Conservation (phyloP, 2,113 vertebrate genomes). For the Hiodon tergisus region DNA sequence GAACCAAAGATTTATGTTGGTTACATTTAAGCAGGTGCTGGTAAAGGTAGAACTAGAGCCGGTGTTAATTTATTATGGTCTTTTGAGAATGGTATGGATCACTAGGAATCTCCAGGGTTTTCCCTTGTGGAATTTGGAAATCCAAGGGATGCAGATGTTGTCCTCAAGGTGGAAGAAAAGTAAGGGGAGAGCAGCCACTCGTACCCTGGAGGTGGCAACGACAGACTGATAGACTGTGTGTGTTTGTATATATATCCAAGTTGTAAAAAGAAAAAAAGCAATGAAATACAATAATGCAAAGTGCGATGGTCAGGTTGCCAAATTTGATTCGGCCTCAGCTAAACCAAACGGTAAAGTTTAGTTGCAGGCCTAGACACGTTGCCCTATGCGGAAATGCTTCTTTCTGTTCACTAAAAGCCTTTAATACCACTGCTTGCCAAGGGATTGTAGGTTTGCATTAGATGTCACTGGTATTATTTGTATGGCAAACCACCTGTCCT, state of each 20-base stretch:
- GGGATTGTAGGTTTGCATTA: too few species aligned
- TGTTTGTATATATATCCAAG: background rate
- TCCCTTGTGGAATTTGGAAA: constrained; percentile 80
- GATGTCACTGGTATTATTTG: too few species aligned
- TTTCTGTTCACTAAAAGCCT: too few species aligned
- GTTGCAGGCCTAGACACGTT: too few species aligned
- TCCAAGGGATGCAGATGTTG: constrained; percentile 73
- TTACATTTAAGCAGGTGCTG: constrained; percentile 79
- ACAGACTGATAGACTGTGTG: background rate
- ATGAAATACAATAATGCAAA: background rate
- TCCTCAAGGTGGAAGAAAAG: constrained; percentile 76
- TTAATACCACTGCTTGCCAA: too few species aligned
- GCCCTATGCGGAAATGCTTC: too few species aligned
- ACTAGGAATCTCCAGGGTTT: constrained; percentile 82
- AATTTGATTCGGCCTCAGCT: too few species aligned
- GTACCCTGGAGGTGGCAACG: constrained; percentile 1
- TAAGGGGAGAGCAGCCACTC: constrained; percentile 45
- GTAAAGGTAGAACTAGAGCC: constrained; percentile 80
- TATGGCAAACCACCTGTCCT: too few species aligned
- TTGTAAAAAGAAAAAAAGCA: background rate
- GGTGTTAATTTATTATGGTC: constrained; percentile 81
- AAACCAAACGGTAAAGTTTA: too few species aligned
- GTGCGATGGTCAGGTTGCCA: too few species aligned
- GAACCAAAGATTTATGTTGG: constrained; percentile 84
- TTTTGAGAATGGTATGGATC: constrained; percentile 81